Base-by-base conservation (phyloP, 2,797 vertebrate genomes). In the Uromys caudimaculatus region DNA sequence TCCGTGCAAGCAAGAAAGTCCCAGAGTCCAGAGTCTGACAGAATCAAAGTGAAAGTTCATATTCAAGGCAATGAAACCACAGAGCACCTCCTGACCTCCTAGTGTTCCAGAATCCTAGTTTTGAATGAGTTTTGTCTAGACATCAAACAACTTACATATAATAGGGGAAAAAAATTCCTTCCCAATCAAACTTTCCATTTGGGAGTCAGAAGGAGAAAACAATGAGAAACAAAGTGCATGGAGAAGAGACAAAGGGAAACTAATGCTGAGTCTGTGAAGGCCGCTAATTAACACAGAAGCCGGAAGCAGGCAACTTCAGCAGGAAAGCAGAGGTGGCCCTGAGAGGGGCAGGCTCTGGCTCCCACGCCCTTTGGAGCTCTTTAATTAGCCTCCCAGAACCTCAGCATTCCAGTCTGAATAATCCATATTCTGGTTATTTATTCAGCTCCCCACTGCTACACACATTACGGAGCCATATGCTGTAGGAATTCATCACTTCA, bases 381-480 rank as follows among this genome's bases (percentile, higher is more conserved):
- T 98, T 98, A 98, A 98, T 98, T 97, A 98, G 98, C 98, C 93
- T 84, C 41, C 76, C 94, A 96, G 97, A 98, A 98, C 97, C 95
- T 94, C 95, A 95, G 96, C 4, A 76, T 96, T 97, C 89, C 96
- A 95, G 83, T 98, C 95, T 97, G 97, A 98, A 98, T 97, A 98
- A 98, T 97, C 98, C 97, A 90, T 62, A 64, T 93, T 89, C 95
- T 89, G 95, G 98, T 97, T 98, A 98, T 98, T 98, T 98, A 98
- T 98, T 97, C 97, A 96, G 96, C 67, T 98, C 97, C 98, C 97
- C 81, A 95, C 98, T 97, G 98, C 96, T 91, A 6, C 82, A 79
- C 97, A 91, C 97, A 91, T 93, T 94, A 95, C 86, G 92, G 96
- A 93, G 94, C 97, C 95, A 92, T 21, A 93, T 88, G 1, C 97